Evolutionary conservation across 2,797 vertebrate species (phyloP).

Genomic region (Aulostomus chinensis): DNA sequence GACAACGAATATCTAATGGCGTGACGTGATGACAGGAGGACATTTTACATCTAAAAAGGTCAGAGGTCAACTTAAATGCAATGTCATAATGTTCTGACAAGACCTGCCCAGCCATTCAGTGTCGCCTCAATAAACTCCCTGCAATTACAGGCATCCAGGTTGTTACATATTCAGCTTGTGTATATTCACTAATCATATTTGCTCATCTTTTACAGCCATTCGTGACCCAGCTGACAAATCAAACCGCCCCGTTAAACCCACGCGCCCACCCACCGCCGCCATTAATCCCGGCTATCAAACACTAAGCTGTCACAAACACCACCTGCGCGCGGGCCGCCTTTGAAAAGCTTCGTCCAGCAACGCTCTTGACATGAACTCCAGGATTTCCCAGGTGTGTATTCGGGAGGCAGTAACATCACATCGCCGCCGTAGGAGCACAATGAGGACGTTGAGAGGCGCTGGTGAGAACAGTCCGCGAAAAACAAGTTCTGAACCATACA

Average conservation of each 20-base stretch:
- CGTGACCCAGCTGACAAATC: slow-evolving; percentile 20
- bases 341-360: slow-evolving; percentile 60
- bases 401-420: slow-evolving; percentile 70
- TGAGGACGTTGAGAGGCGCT: slow-evolving; percentile 70
- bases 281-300: slow-evolving; percentile 59
- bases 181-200: slow-evolving; percentile 15
- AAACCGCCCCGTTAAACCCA: slow-evolving; percentile 13
- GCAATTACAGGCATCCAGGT: too few relatives aligned
- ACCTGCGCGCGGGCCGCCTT: slow-evolving; percentile 20
- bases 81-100: too few relatives aligned
- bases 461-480: slow-evolving; percentile 56
- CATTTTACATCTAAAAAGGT: too few relatives aligned
- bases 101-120: too few relatives aligned
- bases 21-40: too few relatives aligned
- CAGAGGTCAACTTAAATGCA: too few relatives aligned
- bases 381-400: slow-evolving; percentile 75
- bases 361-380: slow-evolving; percentile 55
- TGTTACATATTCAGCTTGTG: slow-evolving; percentile 4
- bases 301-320: slow-evolving; percentile 31
- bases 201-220: slow-evolving; percentile 9
- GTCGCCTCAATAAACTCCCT: too few relatives aligned
- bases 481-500: slow-evolving; percentile 52
- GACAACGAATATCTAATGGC: too few relatives aligned
- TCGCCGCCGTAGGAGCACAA: slow-evolving; percentile 49
- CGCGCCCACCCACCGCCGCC: slow-evolving; percentile 22